These are phyloP conservation scores for Porites lobata DNA, from an alignment of 92 coral and sea anemone species.

Conservation along the genomic window DNA sequence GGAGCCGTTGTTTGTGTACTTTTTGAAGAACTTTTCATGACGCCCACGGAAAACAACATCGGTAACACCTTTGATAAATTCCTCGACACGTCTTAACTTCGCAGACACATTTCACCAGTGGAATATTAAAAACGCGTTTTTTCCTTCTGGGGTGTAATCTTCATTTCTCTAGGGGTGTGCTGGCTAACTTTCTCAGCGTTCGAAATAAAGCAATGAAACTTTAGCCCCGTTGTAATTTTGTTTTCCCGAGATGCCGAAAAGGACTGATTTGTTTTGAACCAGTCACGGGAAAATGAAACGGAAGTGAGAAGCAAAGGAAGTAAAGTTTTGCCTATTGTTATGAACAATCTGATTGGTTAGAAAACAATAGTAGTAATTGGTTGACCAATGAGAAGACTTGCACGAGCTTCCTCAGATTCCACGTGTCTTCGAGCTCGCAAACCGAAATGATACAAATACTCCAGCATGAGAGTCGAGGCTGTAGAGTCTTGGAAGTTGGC, in stretches of 20 bases:
- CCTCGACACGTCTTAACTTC: not conserved
- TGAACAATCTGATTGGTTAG: slow-evolving; percentile 42
- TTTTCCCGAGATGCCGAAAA: not conserved
- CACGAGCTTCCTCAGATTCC: slow-evolving; percentile 54
- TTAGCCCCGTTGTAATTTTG: not conserved
- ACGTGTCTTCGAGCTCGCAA: slow-evolving; percentile 30
- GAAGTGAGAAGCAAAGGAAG: slow-evolving; percentile 22
- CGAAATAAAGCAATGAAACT: not conserved
- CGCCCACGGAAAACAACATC: not conserved
- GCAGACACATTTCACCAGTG: not conserved
- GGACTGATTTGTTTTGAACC: not conserved
- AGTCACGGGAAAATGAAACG: slow-evolving; percentile 21
- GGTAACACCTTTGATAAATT: not conserved
- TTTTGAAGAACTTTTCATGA: too few relatives aligned
- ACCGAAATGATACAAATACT: slow-evolving; percentile 44
- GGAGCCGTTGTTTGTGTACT: too few relatives aligned
- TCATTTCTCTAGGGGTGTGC: not conserved
- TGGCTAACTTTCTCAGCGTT: not conserved
- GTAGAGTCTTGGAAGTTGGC: not conserved
- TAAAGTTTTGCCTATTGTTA: not conserved
- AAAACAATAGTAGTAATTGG: slow-evolving; percentile 6
- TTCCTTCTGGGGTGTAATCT: not conserved
- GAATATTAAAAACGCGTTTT: not conserved
- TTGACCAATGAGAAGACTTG: slow-evolving; percentile 49
- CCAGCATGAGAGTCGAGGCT: not conserved